Percentiles rank a stretch among this genome's conserved stretches.
phyloP scores from a whole-genome alignment of 1,140 invertebrate species.

The Chionoecetes opilio region DNA sequence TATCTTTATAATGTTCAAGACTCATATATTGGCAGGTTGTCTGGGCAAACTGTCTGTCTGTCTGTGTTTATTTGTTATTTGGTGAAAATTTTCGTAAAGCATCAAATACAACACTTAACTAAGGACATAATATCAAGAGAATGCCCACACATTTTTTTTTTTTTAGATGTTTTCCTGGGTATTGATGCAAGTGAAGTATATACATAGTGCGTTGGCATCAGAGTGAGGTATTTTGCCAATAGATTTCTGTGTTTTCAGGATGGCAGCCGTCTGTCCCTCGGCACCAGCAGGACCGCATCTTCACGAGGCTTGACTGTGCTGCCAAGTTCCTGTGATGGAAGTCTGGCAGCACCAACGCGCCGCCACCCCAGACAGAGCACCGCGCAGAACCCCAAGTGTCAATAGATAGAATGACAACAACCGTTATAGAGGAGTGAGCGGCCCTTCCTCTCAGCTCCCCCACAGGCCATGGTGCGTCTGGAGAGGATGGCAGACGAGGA shows the following conservation, averaged over 20 bases:
- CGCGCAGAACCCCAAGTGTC: neutral
- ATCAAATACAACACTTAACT: too few relatives aligned
- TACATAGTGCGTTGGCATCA: too few relatives aligned
- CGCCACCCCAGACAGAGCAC: neutral
- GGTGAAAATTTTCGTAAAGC: too few relatives aligned
- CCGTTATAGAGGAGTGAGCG: neutral
- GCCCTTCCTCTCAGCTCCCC: neutral
- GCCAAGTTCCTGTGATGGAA: conserved; percentile 6
- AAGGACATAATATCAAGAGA: too few relatives aligned
- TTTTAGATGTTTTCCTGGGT: too few relatives aligned
- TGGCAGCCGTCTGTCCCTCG: neutral
- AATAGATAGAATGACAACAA: conserved; percentile 30
- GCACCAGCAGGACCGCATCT: neutral
- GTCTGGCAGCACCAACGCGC: neutral
- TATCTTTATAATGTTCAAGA: too few relatives aligned
- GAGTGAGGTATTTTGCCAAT: too few relatives aligned
- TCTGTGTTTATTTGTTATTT: too few relatives aligned
- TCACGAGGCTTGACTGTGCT: neutral
- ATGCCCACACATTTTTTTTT: too few relatives aligned
- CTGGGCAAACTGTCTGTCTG: too few relatives aligned
- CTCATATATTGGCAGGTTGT: too few relatives aligned
- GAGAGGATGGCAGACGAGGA: conserved; percentile 43
- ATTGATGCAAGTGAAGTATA: too few relatives aligned
- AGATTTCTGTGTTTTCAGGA: neutral
- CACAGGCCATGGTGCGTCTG: neutral